Percentiles rank a stretch among this genome's conserved stretches.
These are phyloP conservation scores for Leptopilina myrica DNA, from an alignment of 2,888 invertebrate species.

Conservation along the genomic window DNA sequence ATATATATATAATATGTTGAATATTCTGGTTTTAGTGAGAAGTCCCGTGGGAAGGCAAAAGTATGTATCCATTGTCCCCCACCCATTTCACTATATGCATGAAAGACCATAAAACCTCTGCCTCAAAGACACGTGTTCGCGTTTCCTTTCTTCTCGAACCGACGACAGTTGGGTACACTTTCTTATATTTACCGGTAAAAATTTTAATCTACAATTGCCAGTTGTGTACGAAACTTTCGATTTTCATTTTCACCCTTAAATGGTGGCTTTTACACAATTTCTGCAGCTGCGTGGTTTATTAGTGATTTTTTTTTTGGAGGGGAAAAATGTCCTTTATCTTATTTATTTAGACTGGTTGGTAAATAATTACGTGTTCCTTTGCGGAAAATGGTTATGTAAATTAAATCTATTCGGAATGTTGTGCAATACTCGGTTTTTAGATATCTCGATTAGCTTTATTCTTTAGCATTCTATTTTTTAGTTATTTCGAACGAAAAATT, in stretches of 20 bases:
- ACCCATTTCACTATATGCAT: neutral
- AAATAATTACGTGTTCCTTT: neutral
- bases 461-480: too few species aligned
- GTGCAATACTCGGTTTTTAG: too few species aligned
- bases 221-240: neutral
- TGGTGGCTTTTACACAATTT: conserved; percentile 11
- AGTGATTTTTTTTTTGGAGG: neutral
- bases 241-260: conserved; percentile 23
- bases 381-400: conserved; percentile 9
- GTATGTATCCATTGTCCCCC: conserved; percentile 34
- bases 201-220: conserved; percentile 24
- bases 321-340: neutral
- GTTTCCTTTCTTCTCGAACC: conserved; percentile 36
- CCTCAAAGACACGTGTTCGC: conserved; percentile 24
- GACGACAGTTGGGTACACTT: conserved; percentile 25
- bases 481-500: too few species aligned
- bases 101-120: conserved; percentile 33
- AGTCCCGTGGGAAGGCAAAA: conserved; percentile 38
- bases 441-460: too few species aligned
- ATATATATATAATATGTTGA: neutral
- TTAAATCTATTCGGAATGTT: neutral
- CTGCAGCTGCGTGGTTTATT: conserved; percentile 32
- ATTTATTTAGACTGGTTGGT: neutral
- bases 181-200: conserved; percentile 36
- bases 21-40: conserved; percentile 33